Evolutionary conservation across 2,113 vertebrate species (phyloP), one percentile per base, ranked within the genome.

Genomic region (Zosterops lateralis): DNA sequence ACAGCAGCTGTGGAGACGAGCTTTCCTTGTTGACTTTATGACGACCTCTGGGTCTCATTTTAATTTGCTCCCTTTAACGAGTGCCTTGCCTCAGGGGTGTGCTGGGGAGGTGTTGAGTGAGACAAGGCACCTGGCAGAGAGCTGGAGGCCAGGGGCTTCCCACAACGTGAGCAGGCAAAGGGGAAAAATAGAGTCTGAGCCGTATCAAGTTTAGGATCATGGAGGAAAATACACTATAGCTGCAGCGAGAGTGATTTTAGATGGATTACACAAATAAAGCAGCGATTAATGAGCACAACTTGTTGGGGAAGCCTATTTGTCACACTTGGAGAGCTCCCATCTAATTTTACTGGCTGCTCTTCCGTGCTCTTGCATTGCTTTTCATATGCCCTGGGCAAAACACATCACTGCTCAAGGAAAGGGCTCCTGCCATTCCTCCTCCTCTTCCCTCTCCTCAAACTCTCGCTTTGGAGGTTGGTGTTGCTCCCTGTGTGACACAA

Each of bases 201-300:
- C 4, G 0, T 57, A 67, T 51, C 13, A 12, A 53, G 68, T 71
- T 58, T 47, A 67, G 64, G 62, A 77, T 91, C 2, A 1, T 10
- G 65, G 88, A 84, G 79, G 78, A 92, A 79, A 96, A 94, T 16
- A 40, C 6, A 4, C 91, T 87, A 7, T 66, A 86, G 84, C 92
- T 87, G 91, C 86, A 84, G 86, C 0, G 42, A 91, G 92, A 77
- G 51, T 61, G 73, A 75, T 93, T 95, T 80, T 72, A 92, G 92
- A 95, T 95, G 95, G 94, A 94, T 96, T 94, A 91, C 58, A 25
- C 87, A 96, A 94, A 96, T 94, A 96, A 97, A 96, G 87, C 78
- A n/a, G 62, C 75, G 42, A 97, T 97, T 92, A 93, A 97, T 96
- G 97, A 97, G 89, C 84, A 89, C 17, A 51, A 56, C 95, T 84